Evolutionary conservation across 2,797 vertebrate genomes (phyloP).

Genomic region (Etheostoma nigrum): DNA sequence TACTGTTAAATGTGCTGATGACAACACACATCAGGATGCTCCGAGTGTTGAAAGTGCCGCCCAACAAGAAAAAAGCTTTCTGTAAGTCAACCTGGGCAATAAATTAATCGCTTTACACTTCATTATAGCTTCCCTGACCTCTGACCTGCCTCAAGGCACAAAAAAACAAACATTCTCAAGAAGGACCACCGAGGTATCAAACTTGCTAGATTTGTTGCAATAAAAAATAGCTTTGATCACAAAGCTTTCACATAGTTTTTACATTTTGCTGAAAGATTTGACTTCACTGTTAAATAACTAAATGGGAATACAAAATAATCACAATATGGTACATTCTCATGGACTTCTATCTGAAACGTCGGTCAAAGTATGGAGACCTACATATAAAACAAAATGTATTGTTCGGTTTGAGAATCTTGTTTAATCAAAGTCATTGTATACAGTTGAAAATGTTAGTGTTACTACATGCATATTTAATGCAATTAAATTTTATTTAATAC

Average conservation of each 20-base stretch:
- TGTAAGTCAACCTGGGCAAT: neutral
- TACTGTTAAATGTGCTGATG: neutral
- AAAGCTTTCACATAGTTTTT: neutral
- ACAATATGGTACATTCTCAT: neutral
- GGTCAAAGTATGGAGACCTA: neutral
- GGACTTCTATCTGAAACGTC: neutral
- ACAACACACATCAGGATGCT: neutral
- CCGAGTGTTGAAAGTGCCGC: neutral
- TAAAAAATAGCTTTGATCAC: neutral
- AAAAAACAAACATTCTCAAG: neutral
- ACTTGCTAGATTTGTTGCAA: neutral
- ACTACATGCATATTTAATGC: neutral
- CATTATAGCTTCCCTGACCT: neutral
- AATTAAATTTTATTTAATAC: neutral
- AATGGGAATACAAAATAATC: neutral
- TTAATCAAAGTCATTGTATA: neutral
- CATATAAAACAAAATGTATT: neutral
- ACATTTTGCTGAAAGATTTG: neutral
- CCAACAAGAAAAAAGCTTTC: neutral
- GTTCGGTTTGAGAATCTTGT: too few relatives aligned
- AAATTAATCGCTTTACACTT: neutral
- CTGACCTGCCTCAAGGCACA: neutral
- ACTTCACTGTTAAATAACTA: neutral
- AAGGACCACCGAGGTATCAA: neutral
- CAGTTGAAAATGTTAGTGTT: neutral